phyloP scores from a whole-genome alignment of 2,888 invertebrate genomes.

The Tanytarsus gracilentus region DNA sequence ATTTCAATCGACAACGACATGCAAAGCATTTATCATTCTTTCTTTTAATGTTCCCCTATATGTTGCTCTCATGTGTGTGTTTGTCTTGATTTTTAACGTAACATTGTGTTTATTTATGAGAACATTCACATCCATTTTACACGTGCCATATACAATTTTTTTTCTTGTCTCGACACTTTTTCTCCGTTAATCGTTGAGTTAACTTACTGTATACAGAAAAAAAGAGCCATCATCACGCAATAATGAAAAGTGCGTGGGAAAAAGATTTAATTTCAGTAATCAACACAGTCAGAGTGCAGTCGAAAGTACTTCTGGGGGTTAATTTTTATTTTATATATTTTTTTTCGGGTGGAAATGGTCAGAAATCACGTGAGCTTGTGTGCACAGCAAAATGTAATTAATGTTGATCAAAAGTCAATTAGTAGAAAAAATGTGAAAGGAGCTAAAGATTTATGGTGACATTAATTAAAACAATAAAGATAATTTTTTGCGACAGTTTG shows the following conservation, averaged over 20 bases:
- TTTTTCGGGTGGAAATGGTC: no score
- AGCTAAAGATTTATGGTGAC: no score
- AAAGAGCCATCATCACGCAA: constrained; percentile 21
- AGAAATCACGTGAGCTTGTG: no score
- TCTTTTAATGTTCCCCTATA: not conserved
- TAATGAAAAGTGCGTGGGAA: constrained; percentile 24
- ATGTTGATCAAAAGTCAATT: no score
- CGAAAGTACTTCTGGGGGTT: no score
- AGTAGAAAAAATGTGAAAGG: no score
- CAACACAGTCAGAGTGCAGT: not conserved
- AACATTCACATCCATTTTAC: not conserved
- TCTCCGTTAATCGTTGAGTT: not conserved
- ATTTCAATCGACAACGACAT: constrained; percentile 12
- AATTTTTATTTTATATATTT: no score
- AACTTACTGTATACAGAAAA: not conserved
- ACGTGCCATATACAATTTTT: not conserved
- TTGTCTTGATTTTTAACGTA: not conserved
- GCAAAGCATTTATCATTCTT: constrained; percentile 20
- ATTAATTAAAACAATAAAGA: no score
- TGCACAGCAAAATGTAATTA: no score
- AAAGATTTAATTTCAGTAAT: not conserved
- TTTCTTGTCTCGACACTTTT: not conserved
- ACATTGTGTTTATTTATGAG: not conserved
- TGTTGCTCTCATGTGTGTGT: not conserved
- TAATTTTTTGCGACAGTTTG: no score